phyloP scores from a whole-genome alignment of 1,140 invertebrate species.

The Panagrolaimus sp. region DNA sequence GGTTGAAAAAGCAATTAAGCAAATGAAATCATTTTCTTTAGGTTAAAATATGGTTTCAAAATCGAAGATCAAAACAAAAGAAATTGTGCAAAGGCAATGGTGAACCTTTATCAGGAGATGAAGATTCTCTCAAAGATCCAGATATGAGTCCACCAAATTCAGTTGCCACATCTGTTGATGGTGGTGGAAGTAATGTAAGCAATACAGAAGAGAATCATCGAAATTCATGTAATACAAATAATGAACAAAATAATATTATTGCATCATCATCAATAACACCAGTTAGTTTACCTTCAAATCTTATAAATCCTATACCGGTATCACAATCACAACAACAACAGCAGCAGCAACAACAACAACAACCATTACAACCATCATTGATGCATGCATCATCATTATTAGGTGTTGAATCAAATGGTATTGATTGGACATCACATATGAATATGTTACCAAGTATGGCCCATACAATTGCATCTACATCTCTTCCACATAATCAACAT shows the following conservation, averaged over 20 bases:
- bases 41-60: conserved; percentile 99
- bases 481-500: background rate
- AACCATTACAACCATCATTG: too few relatives aligned
- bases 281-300: background rate
- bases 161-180: conserved; percentile 20
- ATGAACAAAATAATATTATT: background rate
- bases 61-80: conserved; percentile 89
- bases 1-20: too few relatives aligned
- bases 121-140: conserved; percentile 27
- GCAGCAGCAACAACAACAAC: background rate
- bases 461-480: background rate
- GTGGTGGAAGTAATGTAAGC: background rate
- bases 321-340: background rate
- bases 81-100: conserved; percentile 62
- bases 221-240: background rate
- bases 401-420: background rate
- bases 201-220: conserved; percentile 10
- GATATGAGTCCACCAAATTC: conserved; percentile 26
- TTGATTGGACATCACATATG: background rate
- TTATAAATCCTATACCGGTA: background rate
- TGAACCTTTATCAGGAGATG: conserved; percentile 35
- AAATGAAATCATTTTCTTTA: conserved; percentile 61
- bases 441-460: background rate
- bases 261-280: background rate
- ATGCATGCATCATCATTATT: too few relatives aligned